Percentiles rank a stretch among this genome's conserved stretches.
These are phyloP conservation scores for Drosophila parvula DNA, from an alignment of 1,140 invertebrate species.

Conservation along the genomic window DNA sequence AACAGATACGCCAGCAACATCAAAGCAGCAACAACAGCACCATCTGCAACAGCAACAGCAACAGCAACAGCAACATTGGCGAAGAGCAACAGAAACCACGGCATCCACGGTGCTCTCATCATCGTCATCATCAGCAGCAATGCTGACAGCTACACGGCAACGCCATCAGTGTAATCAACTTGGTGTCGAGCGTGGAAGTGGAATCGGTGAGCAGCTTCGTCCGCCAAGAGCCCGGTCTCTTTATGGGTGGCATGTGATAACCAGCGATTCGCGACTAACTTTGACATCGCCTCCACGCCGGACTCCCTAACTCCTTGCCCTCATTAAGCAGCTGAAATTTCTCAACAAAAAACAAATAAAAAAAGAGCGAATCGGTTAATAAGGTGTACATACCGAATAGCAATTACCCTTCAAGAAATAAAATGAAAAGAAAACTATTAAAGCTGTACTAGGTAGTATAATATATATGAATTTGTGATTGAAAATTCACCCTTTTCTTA, in stretches of 20 bases:
- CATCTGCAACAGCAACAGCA: conserved; percentile 34
- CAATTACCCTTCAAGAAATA: conserved; percentile 6
- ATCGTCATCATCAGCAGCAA: conserved; percentile 80
- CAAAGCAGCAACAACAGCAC: conserved; percentile 53
- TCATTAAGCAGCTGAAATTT: conserved; percentile 73
- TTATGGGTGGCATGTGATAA: conserved; percentile 75
- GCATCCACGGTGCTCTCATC: conserved; percentile 75
- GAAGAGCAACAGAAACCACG: conserved; percentile 36
- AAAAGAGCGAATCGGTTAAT: conserved; percentile 6
- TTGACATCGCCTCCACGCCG: conserved; percentile 32
- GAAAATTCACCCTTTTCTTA: no score
- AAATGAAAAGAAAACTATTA: neutral
- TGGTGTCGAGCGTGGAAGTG: conserved; percentile 63
- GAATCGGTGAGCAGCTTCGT: conserved; percentile 28
- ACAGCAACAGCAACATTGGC: conserved; percentile 35
- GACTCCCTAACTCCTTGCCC: conserved; percentile 62
- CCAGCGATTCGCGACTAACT: conserved; percentile 32
- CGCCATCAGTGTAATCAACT: conserved; percentile 82
- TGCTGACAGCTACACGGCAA: conserved; percentile 81
- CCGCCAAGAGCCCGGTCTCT: conserved; percentile 43
- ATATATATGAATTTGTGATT: no score
- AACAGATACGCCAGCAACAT: conserved; percentile 72
- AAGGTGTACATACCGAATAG: conserved; percentile 4
- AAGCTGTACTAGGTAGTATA: no score
- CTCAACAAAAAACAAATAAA: conserved; percentile 28